These are phyloP conservation scores for Stichopus chloronotus DNA, from an alignment of 35 echinoderm and acorn worm genomes.

Conservation along the genomic window DNA sequence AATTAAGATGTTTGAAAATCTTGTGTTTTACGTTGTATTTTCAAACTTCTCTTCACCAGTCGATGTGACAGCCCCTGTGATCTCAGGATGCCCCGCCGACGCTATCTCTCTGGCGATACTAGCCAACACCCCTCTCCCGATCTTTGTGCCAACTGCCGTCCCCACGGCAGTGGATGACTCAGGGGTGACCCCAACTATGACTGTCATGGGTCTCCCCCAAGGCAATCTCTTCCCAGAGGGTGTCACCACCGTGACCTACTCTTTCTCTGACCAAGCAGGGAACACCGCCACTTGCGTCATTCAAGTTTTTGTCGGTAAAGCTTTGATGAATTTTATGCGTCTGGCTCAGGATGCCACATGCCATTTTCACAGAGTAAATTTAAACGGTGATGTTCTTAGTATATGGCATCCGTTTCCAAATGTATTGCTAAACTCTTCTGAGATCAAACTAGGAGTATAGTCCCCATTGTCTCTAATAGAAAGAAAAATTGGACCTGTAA, in stretches of 20 bases:
- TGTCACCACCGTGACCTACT: background rate
- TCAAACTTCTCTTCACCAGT: no score
- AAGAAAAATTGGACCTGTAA: no score
- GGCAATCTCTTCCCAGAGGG: constrained; percentile 18
- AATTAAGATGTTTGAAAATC: no score
- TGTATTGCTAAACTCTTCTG: no score
- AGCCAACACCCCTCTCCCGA: background rate
- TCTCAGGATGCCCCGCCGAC: constrained; percentile 2
- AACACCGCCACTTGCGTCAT: background rate
- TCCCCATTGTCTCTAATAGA: no score
- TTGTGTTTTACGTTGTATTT: no score
- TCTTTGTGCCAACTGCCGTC: constrained; percentile 2
- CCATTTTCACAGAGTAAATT: no score
- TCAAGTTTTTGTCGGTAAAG: background rate
- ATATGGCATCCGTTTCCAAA: no score
- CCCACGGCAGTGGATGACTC: constrained; percentile 37
- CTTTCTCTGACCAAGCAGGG: background rate
- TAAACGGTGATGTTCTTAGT: no score
- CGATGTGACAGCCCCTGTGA: background rate
- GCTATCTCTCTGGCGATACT: background rate
- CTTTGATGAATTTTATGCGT: background rate
- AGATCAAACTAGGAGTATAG: no score
- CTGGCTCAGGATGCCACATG: no score
- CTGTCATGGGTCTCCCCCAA: background rate
- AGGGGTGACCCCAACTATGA: background rate